Evolutionary conservation across 1,140 invertebrate species (phyloP).

Genomic region (Chrysoperla carnea): DNA sequence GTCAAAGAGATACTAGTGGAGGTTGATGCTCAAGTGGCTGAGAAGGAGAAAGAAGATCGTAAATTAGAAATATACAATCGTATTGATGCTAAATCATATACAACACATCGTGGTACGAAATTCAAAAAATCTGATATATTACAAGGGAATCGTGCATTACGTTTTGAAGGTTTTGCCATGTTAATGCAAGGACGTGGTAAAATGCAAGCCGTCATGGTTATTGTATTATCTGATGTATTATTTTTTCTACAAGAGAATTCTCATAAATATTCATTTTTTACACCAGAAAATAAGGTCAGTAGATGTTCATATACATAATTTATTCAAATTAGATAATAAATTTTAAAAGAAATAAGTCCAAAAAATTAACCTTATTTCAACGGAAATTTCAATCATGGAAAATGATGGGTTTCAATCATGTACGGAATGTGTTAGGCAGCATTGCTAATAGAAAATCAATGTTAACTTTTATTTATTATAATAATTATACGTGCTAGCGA

Average conservation of each 20-base stretch:
- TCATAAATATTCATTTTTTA: slow-evolving; percentile 67
- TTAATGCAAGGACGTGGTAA: slow-evolving; percentile 71
- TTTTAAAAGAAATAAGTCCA: too few relatives aligned
- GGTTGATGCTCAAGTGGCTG: slow-evolving; percentile 80
- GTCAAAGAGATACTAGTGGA: slow-evolving; percentile 78
- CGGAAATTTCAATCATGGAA: too few relatives aligned
- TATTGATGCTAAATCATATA: slow-evolving; percentile 82
- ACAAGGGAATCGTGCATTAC: slow-evolving; percentile 60
- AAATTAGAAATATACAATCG: slow-evolving; percentile 85
- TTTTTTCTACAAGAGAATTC: slow-evolving; percentile 81
- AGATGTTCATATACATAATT: too few relatives aligned
- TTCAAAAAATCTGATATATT: slow-evolving; percentile 92
- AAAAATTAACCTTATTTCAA: too few relatives aligned
- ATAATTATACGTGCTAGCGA: too few relatives aligned
- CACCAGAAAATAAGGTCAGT: slow-evolving; percentile 62
- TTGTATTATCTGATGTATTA: slow-evolving; percentile 78
- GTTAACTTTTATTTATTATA: too few relatives aligned
- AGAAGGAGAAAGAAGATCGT: slow-evolving; percentile 73
- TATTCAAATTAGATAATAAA: too few relatives aligned
- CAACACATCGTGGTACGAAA: slow-evolving; percentile 62
- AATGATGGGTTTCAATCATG: background rate
- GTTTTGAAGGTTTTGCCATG: slow-evolving; percentile 70
- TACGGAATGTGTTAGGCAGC: too few relatives aligned
- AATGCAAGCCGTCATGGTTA: slow-evolving; percentile 66
- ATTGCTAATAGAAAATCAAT: too few relatives aligned